phyloP scores from a whole-genome alignment of 2,888 invertebrate species.

The Xestia rhomboidea region DNA sequence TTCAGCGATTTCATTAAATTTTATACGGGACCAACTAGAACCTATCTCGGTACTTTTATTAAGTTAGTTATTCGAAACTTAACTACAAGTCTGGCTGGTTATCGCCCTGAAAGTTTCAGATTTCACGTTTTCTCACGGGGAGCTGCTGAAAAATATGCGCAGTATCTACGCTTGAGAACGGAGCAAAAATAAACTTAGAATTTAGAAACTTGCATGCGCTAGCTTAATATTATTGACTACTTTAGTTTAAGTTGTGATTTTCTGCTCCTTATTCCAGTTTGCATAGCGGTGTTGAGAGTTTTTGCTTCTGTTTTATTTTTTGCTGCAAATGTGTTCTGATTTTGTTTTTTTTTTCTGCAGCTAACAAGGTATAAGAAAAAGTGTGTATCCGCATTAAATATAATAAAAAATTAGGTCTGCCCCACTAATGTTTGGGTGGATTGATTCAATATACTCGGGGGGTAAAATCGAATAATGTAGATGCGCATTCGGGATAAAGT shows the following conservation, averaged over 20 bases:
- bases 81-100: conserved; percentile 59
- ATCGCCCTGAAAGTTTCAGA: conserved; percentile 63
- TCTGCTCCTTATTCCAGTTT: conserved; percentile 33
- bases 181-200: conserved; percentile 56
- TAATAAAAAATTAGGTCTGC: neutral
- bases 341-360: neutral
- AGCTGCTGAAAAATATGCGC: conserved; percentile 55
- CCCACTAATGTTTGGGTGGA: neutral
- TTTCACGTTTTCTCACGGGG: conserved; percentile 63
- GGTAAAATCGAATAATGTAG: neutral
- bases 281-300: conserved; percentile 32
- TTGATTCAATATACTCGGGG: neutral
- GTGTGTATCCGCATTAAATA: neutral
- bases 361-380: neutral
- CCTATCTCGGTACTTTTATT: conserved; percentile 62
- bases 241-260: conserved; percentile 57
- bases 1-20: conserved; percentile 59
- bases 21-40: conserved; percentile 53
- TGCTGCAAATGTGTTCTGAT: neutral
- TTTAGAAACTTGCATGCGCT: conserved; percentile 52
- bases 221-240: conserved; percentile 48
- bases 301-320: conserved; percentile 8
- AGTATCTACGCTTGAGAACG: conserved; percentile 32
- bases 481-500: neutral
- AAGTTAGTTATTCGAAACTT: conserved; percentile 64